Conservation (phyloP, 2,888 invertebrate species). For the Aleiodes testaceus region DNA sequence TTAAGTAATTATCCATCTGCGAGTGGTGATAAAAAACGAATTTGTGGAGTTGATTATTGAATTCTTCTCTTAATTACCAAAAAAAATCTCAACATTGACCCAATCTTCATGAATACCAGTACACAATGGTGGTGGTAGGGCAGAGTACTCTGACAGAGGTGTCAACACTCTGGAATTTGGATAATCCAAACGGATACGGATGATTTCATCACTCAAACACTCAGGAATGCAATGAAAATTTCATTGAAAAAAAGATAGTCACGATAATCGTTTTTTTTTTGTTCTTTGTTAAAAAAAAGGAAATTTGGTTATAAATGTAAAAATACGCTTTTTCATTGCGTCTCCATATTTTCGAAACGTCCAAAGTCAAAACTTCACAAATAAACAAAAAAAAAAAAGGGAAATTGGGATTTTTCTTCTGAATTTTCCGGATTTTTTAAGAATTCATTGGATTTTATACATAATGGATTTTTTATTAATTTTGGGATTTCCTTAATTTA, state of each 20-base stretch:
- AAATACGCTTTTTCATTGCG: constrained; percentile 40
- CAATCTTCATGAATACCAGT: neutral
- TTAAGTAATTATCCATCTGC: too few species aligned
- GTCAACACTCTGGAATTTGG: constrained; percentile 70
- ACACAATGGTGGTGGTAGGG: constrained; percentile 41
- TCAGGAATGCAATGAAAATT: neutral
- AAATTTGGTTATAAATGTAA: neutral
- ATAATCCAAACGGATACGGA: constrained; percentile 60
- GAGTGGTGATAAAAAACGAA: too few species aligned
- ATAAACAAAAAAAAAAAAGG: constrained; percentile 65
- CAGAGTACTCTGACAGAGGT: constrained; percentile 63
- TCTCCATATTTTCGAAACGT: constrained; percentile 55
- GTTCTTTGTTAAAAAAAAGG: neutral
- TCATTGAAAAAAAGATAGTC: constrained; percentile 12
- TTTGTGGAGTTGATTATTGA: neutral
- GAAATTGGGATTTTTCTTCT: constrained; percentile 5
- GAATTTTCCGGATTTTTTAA: neutral
- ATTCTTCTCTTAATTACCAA: neutral
- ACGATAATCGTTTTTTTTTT: too few species aligned
- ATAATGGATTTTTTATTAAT: neutral
- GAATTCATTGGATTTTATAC: neutral
- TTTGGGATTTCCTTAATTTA: constrained; percentile 38
- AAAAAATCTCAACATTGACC: neutral
- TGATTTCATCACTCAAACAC: constrained; percentile 44
- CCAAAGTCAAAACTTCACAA: constrained; percentile 54